Evolutionary conservation across 2,797 vertebrate species (phyloP).

Genomic region (Spea hammondii): DNA sequence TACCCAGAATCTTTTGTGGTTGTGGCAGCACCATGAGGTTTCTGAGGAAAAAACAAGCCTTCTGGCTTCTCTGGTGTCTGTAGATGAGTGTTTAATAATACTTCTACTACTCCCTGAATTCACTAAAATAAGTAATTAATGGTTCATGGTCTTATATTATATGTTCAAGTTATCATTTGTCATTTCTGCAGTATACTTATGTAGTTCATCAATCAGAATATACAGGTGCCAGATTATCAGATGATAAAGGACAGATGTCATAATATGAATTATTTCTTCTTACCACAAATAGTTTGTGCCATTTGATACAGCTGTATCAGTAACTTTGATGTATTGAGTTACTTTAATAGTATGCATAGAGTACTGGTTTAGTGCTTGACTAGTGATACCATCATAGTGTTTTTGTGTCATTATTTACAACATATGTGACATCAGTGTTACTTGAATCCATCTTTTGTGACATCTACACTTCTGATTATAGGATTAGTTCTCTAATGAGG

Average conservation of each 20-base stretch:
- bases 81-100: too few species aligned
- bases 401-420: constrained; percentile 17
- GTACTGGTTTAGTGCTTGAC: constrained; percentile 18
- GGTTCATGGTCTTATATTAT: too few species aligned
- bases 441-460: constrained; percentile 29
- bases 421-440: constrained; percentile 39
- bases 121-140: too few species aligned
- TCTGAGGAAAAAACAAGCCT: too few species aligned
- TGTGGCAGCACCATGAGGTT: too few species aligned
- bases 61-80: too few species aligned
- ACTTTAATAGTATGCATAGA: constrained; percentile 5
- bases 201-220: neutral
- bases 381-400: constrained; percentile 35
- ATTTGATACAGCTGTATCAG: constrained; percentile 2
- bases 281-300: neutral
- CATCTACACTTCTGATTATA: constrained; percentile 44
- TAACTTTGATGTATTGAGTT: constrained; percentile 12
- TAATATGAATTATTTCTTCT: neutral
- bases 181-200: too few species aligned
- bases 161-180: too few species aligned
- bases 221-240: neutral
- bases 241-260: neutral
- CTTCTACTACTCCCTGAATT: too few species aligned
- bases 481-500: constrained; percentile 42
- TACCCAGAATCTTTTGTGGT: too few species aligned